Evolutionary conservation across 2,797 vertebrate species (phyloP).

Genomic region (Chaetophractus vellerosus): DNA sequence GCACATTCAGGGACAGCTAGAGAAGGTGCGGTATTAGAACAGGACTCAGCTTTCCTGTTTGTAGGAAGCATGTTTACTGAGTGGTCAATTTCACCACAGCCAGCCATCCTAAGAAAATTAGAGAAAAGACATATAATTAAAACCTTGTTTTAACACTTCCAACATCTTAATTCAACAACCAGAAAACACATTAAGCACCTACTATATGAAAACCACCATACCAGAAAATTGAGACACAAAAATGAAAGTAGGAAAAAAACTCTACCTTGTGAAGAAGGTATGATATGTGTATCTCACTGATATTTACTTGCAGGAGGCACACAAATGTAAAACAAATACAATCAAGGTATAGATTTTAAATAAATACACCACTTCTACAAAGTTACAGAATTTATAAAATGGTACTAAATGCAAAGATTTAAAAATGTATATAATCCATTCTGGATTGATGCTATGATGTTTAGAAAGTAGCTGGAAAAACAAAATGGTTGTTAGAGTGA

Average conservation of each 20-base stretch:
- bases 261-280: neutral
- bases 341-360: constrained; percentile 1
- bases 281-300: neutral
- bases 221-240: neutral
- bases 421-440: constrained; percentile 25
- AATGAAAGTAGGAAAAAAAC: neutral
- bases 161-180: constrained; percentile 34
- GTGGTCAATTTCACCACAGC: constrained; percentile 94
- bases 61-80: constrained; percentile 93
- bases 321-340: constrained; percentile 9
- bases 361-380: constrained; percentile 34
- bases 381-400: neutral
- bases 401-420: constrained; percentile 50
- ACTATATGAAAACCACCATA: neutral
- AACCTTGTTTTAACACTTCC: constrained; percentile 13
- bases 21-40: constrained; percentile 92
- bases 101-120: constrained; percentile 94
- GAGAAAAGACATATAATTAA: constrained; percentile 38
- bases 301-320: neutral
- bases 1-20: constrained; percentile 95
- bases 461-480: constrained; percentile 7
- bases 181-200: constrained; percentile 28
- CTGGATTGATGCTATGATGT: constrained; percentile 21
- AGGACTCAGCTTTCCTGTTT: constrained; percentile 92
- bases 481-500: neutral